phyloP scores from a whole-genome alignment of 1,140 invertebrate genomes.

The Idris sp. region DNA sequence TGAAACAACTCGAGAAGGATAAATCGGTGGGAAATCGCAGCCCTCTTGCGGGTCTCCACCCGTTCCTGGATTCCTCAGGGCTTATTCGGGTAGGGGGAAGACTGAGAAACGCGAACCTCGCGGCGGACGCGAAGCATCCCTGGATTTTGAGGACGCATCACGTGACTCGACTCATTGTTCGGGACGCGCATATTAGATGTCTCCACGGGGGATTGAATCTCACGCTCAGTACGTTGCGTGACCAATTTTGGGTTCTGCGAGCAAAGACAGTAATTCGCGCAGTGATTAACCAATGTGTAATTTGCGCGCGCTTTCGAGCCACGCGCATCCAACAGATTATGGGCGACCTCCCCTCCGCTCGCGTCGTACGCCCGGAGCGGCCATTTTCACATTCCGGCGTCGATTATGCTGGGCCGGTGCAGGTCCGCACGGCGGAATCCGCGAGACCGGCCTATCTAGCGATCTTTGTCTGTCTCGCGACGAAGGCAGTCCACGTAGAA shows the following conservation, averaged over 20 bases:
- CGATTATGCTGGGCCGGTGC: conserved; percentile 12
- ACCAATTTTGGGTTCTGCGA: conserved; percentile 4
- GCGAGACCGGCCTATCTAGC: conserved; percentile 3
- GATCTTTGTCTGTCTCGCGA: conserved; percentile 13
- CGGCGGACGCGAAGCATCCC: neutral
- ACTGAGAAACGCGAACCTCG: too few relatives aligned
- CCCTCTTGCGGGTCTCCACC: too few relatives aligned
- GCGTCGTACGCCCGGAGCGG: conserved; percentile 3
- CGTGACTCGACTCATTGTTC: neutral
- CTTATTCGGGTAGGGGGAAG: too few relatives aligned
- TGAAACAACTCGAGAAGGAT: too few relatives aligned
- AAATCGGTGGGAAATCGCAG: too few relatives aligned
- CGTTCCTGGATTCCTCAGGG: too few relatives aligned
- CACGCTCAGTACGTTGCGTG: neutral
- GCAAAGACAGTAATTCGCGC: conserved; percentile 5
- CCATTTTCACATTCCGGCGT: conserved; percentile 3
- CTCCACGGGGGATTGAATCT: conserved; percentile 2
- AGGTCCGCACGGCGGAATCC: conserved; percentile 2
- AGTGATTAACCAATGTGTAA: conserved; percentile 3
- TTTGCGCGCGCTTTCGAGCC: neutral
- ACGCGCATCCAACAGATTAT: neutral
- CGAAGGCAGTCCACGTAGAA: conserved; percentile 10
- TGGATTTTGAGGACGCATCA: neutral
- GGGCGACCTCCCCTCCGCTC: conserved; percentile 1
- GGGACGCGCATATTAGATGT: neutral